Evolutionary conservation across 1,140 invertebrate species (phyloP), one percentile per base, ranked within the genome.

Genomic region (Caerostris extrusa): DNA sequence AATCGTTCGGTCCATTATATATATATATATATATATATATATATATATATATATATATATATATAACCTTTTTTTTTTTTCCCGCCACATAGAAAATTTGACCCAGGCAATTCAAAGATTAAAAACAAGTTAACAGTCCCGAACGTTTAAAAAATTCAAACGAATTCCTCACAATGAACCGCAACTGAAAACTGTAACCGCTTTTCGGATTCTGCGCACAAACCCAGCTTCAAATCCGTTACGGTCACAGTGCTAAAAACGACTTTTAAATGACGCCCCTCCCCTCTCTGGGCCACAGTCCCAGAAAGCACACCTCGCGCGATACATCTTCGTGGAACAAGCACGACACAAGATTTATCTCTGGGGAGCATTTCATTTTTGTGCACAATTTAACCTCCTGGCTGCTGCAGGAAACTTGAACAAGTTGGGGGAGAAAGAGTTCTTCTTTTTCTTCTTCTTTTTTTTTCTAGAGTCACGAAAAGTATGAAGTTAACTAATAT

Each of bases 301-400:
- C 12, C 2, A 67, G 61, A 77, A 34, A 50, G 12, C 34, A 14
- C 19, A 50, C 34, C 71, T 53, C 71, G 14, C 34, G 14, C 71
- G 71, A 77, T 77, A 77, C 50, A 77, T 77, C 71, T 77, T 12
- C 5, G 12, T 34, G 34, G 71, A 77, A 77, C 53, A 34, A 34
- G 34, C 8, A 53, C 71, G 71, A 77, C 71, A 77, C 50, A 77
- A 77, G 71, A 77, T 77, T 77, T 77, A 77, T 77, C 71, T 77
- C 34, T 50, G 34, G 3, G 69, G 8, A 12, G 7, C 34, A 12
- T 77, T 77, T 53, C 71, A 77, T 77, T 77, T 77, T 77, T 77
- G 10, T 53, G 34, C 8, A 34, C 34, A 8, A 12, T 5, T 17
- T 77, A 50, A 34, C 10, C 19, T 77, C 53, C 71, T 77, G 53